Percentiles rank a stretch among this genome's conserved stretches.
Evolutionary conservation across 2,113 vertebrate species (phyloP).

Genomic region (Brienomyrus longianalis): DNA sequence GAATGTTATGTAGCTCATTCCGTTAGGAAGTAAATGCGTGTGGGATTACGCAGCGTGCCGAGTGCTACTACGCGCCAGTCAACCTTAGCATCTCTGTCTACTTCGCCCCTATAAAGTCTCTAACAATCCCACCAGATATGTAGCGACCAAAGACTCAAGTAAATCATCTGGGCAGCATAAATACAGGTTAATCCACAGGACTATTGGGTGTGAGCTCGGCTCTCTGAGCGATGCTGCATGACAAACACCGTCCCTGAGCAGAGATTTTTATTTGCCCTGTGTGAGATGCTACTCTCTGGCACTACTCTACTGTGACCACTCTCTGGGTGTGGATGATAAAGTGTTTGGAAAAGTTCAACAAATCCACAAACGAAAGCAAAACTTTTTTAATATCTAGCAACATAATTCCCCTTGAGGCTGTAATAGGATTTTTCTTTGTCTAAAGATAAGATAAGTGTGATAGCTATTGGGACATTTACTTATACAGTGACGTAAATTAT

Average conservation of each 20-base stretch:
- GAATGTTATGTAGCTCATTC: background rate
- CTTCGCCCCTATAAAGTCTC: background rate
- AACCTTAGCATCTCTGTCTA: background rate
- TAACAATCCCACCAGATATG: background rate
- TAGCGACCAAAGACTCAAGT: background rate
- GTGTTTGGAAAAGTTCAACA: background rate
- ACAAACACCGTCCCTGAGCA: background rate
- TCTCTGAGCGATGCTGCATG: background rate
- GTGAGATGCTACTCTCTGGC: background rate
- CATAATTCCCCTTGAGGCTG: background rate
- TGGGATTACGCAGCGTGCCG: background rate
- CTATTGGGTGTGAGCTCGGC: background rate
- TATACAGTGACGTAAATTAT: background rate
- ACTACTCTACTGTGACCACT: background rate
- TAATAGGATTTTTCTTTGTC: background rate
- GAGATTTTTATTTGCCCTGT: background rate
- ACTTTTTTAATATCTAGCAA: background rate
- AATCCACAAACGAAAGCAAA: background rate
- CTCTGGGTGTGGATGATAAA: background rate
- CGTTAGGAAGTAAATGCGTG: background rate
- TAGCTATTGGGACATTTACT: background rate
- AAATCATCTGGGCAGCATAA: background rate
- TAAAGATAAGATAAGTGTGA: conserved; percentile 2
- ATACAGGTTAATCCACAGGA: background rate
- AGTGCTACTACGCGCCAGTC: background rate